Evolutionary conservation across 2,797 vertebrate genomes (phyloP), one percentile per base, ranked within the genome.

Genomic region (Dromococcyx pavoninus): DNA sequence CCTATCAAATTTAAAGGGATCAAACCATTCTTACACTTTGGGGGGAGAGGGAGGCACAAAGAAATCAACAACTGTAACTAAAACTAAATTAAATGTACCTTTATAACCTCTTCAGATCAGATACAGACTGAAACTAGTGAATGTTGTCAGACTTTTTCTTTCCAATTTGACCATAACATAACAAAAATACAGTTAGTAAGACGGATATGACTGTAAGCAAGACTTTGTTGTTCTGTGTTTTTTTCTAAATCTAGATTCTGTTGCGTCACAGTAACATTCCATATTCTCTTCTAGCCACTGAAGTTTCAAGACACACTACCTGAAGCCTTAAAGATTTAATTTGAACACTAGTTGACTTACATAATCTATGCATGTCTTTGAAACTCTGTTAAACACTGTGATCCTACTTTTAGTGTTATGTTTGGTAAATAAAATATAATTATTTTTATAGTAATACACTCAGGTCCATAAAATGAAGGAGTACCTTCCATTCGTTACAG

Each of bases 251-350:
- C 35, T 60, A 19, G 33, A 46, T 76, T 75, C n/a, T 62, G 21
- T 22, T 79, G 50, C 37, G 8, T 23, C 28, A 5, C 8, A 16
- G 71, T 72, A 61, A 48, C 94, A 79, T 94, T 77, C 89, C 66
- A 69, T 30, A 64, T 30, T 75, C 9, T 81, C 35, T 70, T 78
- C 57, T 56, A 57, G 43, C 75, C 73, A 86, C 41, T 33, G 71
- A 81, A 56, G 10, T 80, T 88, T 94, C 88, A 95, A 50, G 62
- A 88, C 72, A 79, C 17, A 54, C 41, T 73, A 18, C 30, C 77
- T 75, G 43, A 72, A 94, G 66, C 7, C 11, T 57, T 79, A 82
- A 86, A 91, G 56, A 75, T 69, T 82, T 86, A 23, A 84, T 61
- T 74, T 75, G 91, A 97, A 91, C 39, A 10, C 23, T 58, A 37